A percentile compares a stretch with the other conserved stretches of the same genome.
Evolutionary conservation across 1,140 invertebrate species (phyloP).

Genomic region (Cydia pomonella): DNA sequence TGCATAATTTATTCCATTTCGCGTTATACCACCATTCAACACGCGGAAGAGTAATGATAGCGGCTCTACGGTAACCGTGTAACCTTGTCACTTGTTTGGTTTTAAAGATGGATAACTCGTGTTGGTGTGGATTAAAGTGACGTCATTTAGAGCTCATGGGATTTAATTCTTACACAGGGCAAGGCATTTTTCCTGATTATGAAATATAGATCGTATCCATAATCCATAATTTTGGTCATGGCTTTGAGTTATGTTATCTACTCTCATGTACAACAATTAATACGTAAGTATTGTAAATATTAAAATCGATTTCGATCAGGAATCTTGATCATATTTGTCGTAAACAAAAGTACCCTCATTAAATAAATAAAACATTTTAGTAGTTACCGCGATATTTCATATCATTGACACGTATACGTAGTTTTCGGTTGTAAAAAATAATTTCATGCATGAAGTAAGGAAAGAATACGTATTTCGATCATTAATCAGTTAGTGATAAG

Average conservation of each 20-base stretch:
- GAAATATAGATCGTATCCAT: constrained; percentile 10
- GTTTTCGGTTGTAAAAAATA: neutral
- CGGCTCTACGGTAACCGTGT: constrained; percentile 6
- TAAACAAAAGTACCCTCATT: too few relatives aligned
- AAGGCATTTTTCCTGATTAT: constrained; percentile 26
- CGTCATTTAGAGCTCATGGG: constrained; percentile 56
- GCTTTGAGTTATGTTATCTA: too few relatives aligned
- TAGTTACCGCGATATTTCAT: too few relatives aligned
- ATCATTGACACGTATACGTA: too few relatives aligned
- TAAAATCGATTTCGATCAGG: neutral
- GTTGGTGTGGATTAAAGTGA: constrained; percentile 57
- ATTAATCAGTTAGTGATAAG: constrained; percentile 66
- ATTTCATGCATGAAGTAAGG: constrained; percentile 56
- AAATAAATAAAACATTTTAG: neutral
- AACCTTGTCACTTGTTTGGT: constrained; percentile 55
- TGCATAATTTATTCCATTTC: neutral
- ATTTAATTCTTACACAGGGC: constrained; percentile 39
- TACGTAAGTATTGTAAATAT: too few relatives aligned
- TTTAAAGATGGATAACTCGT: constrained; percentile 58
- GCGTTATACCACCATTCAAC: neutral
- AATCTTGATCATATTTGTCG: neutral
- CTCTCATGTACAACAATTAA: too few relatives aligned
- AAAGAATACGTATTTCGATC: constrained; percentile 66
- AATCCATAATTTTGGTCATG: neutral
- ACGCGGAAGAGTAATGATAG: constrained; percentile 32